Percentiles rank a stretch among this genome's conserved stretches.
These are phyloP conservation scores for Drosophila niveifrons DNA, from an alignment of 2,888 invertebrate genomes.

Conservation along the genomic window DNA sequence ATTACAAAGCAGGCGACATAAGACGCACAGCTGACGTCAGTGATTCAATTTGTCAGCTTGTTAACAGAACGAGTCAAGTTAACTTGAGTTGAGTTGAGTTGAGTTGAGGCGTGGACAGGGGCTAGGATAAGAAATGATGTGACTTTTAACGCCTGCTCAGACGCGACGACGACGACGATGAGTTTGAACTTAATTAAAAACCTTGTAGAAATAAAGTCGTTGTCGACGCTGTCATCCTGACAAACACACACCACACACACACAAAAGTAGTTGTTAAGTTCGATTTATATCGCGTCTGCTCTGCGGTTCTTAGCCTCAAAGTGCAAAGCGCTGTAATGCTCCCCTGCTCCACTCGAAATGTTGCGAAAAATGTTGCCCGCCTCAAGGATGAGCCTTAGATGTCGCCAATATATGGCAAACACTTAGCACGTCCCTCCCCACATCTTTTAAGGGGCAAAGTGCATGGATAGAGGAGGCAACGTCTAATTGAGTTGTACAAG, in stretches of 20 bases:
- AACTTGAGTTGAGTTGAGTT: not conserved
- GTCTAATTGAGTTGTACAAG: slow-evolving; percentile 84
- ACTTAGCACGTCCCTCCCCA: slow-evolving; percentile 39
- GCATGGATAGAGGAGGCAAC: slow-evolving; percentile 10
- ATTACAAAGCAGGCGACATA: slow-evolving; percentile 60
- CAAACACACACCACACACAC: slow-evolving; percentile 5
- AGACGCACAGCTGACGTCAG: slow-evolving; percentile 58
- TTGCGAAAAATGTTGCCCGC: slow-evolving; percentile 40
- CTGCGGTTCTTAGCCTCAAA: slow-evolving; percentile 77
- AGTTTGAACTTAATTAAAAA: slow-evolving; percentile 82
- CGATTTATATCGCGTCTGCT: slow-evolving; percentile 75
- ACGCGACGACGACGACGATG: slow-evolving; percentile 29
- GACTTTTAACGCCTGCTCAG: slow-evolving; percentile 75
- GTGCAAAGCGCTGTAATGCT: slow-evolving; percentile 75
- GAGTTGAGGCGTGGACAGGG: not conserved
- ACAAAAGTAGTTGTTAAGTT: slow-evolving; percentile 73
- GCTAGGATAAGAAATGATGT: slow-evolving; percentile 61
- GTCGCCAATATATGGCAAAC: slow-evolving; percentile 62
- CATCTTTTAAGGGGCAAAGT: not conserved
- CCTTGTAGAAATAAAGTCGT: slow-evolving; percentile 69
- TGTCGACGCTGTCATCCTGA: slow-evolving; percentile 22
- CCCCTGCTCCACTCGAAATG: slow-evolving; percentile 7
- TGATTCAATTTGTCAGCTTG: slow-evolving; percentile 79
- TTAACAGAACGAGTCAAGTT: slow-evolving; percentile 40
- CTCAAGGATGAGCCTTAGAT: slow-evolving; percentile 41